Evolutionary conservation across 2,113 vertebrate species (phyloP).

Genomic region (Rhabdornis inornatus): DNA sequence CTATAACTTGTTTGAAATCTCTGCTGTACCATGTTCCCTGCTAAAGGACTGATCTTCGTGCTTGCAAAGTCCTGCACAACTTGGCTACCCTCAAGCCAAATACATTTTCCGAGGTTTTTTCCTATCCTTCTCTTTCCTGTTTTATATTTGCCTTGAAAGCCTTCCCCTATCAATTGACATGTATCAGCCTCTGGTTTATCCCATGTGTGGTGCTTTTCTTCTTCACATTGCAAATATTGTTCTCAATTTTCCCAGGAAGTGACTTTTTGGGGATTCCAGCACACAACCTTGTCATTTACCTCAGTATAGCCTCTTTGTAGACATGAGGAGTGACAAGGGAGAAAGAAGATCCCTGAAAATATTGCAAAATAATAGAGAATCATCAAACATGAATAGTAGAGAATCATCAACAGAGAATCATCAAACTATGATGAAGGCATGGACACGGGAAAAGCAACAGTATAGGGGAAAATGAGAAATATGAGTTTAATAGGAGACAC

Average conservation of each 20-base stretch:
- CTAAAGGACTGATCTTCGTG: background rate
- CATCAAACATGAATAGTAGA: too few species aligned
- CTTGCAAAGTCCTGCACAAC: background rate
- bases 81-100: background rate
- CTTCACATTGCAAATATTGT: background rate
- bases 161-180: background rate
- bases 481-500: background rate
- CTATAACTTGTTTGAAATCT: background rate
- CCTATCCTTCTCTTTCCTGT: background rate
- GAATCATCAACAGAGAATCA: background rate
- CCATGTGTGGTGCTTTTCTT: background rate
- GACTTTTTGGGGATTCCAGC: background rate
- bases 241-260: background rate
- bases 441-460: background rate
- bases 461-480: background rate
- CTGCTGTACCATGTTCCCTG: background rate
- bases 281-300: background rate
- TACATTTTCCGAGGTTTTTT: background rate
- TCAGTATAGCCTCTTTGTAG: background rate
- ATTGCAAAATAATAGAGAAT: background rate
- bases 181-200: background rate
- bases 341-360: background rate
- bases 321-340: background rate
- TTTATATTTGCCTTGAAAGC: background rate
- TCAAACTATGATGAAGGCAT: background rate